Percentiles rank a stretch among this genome's conserved stretches.
Evolutionary conservation across 2,888 invertebrate genomes (phyloP).

Genomic region (Itoplectis maculator): DNA sequence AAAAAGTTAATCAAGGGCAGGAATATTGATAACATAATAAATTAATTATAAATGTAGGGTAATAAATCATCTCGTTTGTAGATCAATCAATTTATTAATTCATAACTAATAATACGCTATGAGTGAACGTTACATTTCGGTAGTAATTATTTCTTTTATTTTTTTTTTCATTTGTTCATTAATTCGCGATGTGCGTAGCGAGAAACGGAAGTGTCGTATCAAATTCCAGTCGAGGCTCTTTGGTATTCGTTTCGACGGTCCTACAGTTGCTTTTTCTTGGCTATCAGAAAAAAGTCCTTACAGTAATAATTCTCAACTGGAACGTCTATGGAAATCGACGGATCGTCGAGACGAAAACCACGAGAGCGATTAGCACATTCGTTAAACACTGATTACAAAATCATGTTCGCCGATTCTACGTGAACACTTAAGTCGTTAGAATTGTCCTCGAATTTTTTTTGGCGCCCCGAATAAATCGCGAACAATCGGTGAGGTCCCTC

Average conservation of each 20-base stretch:
- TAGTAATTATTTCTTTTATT: constrained; percentile 59
- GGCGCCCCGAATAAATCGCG: constrained; percentile 5
- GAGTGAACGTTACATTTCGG: constrained; percentile 65
- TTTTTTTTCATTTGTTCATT: constrained; percentile 20
- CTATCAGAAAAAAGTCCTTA: neutral
- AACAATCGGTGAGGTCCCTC: constrained; percentile 37
- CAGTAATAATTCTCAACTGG: neutral
- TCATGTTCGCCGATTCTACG: neutral
- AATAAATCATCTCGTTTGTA: constrained; percentile 24
- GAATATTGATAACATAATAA: neutral
- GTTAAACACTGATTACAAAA: constrained; percentile 41
- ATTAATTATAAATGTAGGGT: neutral
- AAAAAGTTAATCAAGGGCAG: neutral
- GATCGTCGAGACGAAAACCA: constrained; percentile 31
- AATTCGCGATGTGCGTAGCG: constrained; percentile 58
- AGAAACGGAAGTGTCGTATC: constrained; percentile 49
- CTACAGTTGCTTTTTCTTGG: constrained; percentile 3
- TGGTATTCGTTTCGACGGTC: constrained; percentile 30
- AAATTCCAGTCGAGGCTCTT: constrained; percentile 49
- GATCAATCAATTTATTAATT: constrained; percentile 69
- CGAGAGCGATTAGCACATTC: constrained; percentile 31
- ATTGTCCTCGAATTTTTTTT: constrained; percentile 14
- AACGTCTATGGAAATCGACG: neutral
- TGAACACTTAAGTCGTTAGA: constrained; percentile 17
- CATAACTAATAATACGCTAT: constrained; percentile 66